These are phyloP conservation scores for Mola mola DNA, from an alignment of 2,113 vertebrate genomes.

Conservation along the genomic window DNA sequence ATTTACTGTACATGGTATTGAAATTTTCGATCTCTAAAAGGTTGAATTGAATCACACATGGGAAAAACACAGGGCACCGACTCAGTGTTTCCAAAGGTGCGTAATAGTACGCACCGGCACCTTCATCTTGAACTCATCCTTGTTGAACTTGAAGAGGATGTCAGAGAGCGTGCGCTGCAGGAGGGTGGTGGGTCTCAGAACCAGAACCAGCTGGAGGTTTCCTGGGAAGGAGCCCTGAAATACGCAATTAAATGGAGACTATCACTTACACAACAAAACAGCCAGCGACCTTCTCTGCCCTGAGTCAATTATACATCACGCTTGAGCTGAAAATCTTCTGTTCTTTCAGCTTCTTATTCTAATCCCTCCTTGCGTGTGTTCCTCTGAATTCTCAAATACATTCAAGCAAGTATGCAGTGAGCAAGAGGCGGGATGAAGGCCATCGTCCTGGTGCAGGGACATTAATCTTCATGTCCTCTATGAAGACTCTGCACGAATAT, in stretches of 20 bases:
- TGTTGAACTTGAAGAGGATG: slow-evolving; percentile 92
- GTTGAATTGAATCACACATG: not conserved
- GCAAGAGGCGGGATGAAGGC: slow-evolving; percentile 6
- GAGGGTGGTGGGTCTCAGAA: slow-evolving; percentile 91
- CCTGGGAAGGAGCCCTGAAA: slow-evolving; percentile 94
- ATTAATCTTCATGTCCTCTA: slow-evolving; percentile 47
- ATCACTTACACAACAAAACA: slow-evolving; percentile 1
- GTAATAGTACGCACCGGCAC: slow-evolving; percentile 87
- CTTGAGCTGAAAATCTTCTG: not conserved
- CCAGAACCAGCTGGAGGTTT: slow-evolving; percentile 94
- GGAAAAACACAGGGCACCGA: not conserved
- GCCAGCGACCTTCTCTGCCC: not conserved
- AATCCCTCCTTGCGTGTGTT: too few relatives aligned
- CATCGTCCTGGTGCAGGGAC: too few relatives aligned
- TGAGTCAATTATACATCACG: slow-evolving; percentile 16
- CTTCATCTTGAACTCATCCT: slow-evolving; percentile 99
- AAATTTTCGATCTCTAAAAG: not conserved
- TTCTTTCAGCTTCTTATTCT: slow-evolving; percentile 16
- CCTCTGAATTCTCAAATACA: too few relatives aligned
- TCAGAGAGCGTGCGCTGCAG: slow-evolving; percentile 91
- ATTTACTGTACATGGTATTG: not conserved
- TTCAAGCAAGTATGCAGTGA: not conserved
- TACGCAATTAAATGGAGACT: not conserved
- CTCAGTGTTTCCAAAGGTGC: not conserved
- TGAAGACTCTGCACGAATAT: slow-evolving; percentile 26